A percentile compares a stretch with the other conserved stretches of the same genome.
Evolutionary conservation across 2,797 vertebrate genomes (phyloP).

Genomic region (Coranthus polyacanthus): DNA sequence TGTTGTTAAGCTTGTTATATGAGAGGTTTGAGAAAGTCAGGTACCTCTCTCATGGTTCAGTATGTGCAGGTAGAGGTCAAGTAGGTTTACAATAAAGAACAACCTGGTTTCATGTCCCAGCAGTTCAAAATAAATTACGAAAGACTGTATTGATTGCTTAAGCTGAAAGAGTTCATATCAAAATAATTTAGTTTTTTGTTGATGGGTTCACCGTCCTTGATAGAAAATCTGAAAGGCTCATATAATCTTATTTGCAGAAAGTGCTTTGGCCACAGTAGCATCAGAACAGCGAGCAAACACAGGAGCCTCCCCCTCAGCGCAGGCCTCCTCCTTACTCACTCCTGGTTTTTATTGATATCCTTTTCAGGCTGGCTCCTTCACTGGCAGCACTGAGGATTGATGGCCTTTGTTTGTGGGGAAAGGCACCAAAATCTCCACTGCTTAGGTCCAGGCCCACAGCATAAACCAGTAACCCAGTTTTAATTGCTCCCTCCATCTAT

Average conservation of each 20-base stretch:
- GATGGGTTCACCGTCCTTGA: not conserved
- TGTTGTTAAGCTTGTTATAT: conserved; percentile 76
- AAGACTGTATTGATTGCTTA: not conserved
- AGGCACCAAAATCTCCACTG: conserved; percentile 78
- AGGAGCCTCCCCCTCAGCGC: conserved; percentile 26
- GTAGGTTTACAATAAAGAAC: not conserved
- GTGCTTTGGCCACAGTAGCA: conserved; percentile 12
- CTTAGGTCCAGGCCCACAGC: conserved; percentile 67
- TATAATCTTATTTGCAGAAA: not conserved
- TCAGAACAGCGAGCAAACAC: conserved; percentile 11
- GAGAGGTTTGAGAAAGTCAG: conserved; percentile 58
- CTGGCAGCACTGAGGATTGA: conserved; percentile 78
- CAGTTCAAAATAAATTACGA: not conserved
- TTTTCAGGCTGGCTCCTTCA: conserved; percentile 59
- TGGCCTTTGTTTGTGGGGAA: conserved; percentile 80
- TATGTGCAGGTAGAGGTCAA: conserved; percentile 25
- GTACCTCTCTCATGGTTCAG: conserved; percentile 36
- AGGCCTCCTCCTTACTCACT: conserved; percentile 40
- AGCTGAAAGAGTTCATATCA: not conserved
- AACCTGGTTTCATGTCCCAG: not conserved
- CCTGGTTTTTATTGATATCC: conserved; percentile 71
- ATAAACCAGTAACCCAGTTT: conserved; percentile 88
- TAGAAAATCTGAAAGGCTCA: not conserved
- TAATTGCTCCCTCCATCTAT: conserved; percentile 86
- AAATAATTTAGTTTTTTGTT: not conserved